phyloP scores from a whole-genome alignment of 2,888 invertebrate genomes.

The Tetropium fuscum region DNA sequence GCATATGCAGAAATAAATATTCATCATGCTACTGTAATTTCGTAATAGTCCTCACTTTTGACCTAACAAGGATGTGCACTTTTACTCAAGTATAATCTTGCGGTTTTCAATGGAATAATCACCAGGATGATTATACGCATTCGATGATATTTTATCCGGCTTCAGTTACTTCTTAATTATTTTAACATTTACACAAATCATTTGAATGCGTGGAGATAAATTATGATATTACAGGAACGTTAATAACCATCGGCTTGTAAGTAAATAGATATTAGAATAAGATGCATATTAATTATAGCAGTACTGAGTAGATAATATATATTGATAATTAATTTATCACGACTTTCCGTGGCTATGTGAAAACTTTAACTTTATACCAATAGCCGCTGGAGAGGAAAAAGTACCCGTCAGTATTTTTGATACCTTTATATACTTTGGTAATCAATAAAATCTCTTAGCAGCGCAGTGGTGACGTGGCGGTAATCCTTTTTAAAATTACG shows the following conservation, averaged over 20 bases:
- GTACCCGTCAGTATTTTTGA: too few relatives aligned
- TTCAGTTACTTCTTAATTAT: constrained; percentile 19
- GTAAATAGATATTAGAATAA: too few relatives aligned
- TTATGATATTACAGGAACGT: not conserved
- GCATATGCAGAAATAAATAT: constrained; percentile 6
- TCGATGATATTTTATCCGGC: constrained; percentile 22
- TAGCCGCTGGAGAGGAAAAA: too few relatives aligned
- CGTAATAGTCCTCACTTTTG: constrained; percentile 4
- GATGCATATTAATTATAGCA: not conserved
- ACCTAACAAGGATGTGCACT: constrained; percentile 17
- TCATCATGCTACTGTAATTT: constrained; percentile 19
- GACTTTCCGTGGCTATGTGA: too few relatives aligned
- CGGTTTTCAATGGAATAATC: constrained; percentile 4
- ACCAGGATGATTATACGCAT: constrained; percentile 5
- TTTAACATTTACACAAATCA: constrained; percentile 2
- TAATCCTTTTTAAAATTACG: too few relatives aligned
- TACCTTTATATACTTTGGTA: too few relatives aligned
- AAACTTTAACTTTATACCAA: too few relatives aligned
- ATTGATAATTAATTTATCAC: too few relatives aligned
- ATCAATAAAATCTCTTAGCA: too few relatives aligned
- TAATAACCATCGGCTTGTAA: not conserved
- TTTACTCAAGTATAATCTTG: constrained; percentile 11
- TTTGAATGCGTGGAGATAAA: too few relatives aligned
- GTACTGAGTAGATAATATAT: too few relatives aligned
- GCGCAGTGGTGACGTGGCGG: too few relatives aligned